Conservation (phyloP, 2,797 vertebrate genomes). For the Sciurus vulgaris region DNA sequence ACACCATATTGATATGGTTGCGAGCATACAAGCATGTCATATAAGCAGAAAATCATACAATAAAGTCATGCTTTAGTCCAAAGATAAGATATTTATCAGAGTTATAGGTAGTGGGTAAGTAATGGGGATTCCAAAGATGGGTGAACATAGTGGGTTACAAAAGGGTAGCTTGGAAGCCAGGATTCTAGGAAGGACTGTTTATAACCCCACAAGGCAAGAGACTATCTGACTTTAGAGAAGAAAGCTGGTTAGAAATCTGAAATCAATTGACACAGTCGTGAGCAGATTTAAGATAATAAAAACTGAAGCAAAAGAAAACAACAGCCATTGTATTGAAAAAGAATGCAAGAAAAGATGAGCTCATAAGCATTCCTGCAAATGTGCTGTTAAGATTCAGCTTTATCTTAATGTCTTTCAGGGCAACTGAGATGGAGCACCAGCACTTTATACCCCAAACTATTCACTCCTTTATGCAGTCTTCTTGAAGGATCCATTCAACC, state of each 20-base stretch:
- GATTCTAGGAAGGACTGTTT: not conserved
- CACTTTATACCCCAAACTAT: not conserved
- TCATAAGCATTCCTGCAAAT: not conserved
- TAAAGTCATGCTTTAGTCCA: not conserved
- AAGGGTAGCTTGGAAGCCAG: not conserved
- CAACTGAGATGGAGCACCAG: not conserved
- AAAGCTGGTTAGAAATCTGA: not conserved
- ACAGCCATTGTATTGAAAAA: not conserved
- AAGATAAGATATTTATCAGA: not conserved
- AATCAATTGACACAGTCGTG: not conserved
- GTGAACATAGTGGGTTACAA: not conserved
- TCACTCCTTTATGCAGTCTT: not conserved
- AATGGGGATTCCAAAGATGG: not conserved
- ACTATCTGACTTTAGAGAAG: not conserved
- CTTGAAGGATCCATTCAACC: not conserved
- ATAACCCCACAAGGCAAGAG: not conserved
- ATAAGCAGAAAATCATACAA: not conserved
- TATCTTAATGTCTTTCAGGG: not conserved
- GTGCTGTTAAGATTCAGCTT: not conserved
- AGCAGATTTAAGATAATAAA: slow-evolving; percentile 27
- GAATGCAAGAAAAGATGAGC: not conserved
- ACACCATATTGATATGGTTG: not conserved
- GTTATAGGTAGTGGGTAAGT: not conserved
- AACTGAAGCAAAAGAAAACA: not conserved
- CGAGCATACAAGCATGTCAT: slow-evolving; percentile 17